Base-by-base conservation (phyloP, 2,888 invertebrate genomes). In the Dryobotodes eremita region DNA sequence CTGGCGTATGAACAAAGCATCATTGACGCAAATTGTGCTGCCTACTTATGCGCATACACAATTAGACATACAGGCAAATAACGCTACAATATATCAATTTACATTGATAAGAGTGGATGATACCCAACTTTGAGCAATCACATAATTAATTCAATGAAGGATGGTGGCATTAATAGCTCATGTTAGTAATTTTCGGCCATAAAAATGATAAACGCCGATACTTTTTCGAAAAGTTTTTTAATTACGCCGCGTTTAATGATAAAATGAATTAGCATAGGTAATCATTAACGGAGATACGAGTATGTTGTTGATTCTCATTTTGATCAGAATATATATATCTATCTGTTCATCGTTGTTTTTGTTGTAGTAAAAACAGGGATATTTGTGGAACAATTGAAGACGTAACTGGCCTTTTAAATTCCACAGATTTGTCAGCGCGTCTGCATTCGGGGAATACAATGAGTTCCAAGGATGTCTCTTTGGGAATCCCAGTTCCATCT, bases 1-100 rank as follows among this genome's bases (percentile, higher is more conserved):
- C 79, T 77, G 84, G 71, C 75, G 72, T 77, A 75, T 75, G 80
- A 86, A 90, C 89, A 91, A 90, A 89, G 82, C 82, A 77, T 79
- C 75, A 82, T 69, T 89, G 90, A 89, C 87, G 89, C 84, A 88
- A 88, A 85, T 85, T 85, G 78, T 77, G 55, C 71, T 73, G 62
- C 68, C 64, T 75, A 84, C 36, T 82, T 78, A 84, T 65, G 73
- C 78, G 75, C 77, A 66, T 66, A 85, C 75, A 70, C 71, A 72
- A 55, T n/a, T 42, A 70, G 42, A 75, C 36, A 64, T 31, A 77
- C n/a, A 74, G 20, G 57, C 48, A 65, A 26, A 66, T 46, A 71
- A 62, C 53, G 59, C 61, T 69, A 74, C 59, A 75, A 57, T 65
- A 76, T 76, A 61, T 76, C 65, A 80, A 71, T 68, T 53, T 79